Evolutionary conservation across 2,113 vertebrate genomes (phyloP), one percentile per base, ranked within the genome.

Genomic region (Tenebrosternarchus preto): DNA sequence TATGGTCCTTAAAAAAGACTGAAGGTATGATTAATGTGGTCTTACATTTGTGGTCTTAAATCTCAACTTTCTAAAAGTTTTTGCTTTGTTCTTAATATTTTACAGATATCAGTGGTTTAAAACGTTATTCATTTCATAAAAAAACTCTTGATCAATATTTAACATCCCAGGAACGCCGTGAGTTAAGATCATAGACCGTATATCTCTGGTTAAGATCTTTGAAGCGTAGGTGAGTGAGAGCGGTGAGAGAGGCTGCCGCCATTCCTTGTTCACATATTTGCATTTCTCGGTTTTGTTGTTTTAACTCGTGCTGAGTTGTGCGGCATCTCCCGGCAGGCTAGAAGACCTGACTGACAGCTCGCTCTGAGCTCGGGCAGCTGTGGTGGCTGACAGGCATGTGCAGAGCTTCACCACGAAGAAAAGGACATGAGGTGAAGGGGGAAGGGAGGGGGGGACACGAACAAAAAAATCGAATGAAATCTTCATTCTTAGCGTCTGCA

Each of bases 201-300:
- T 6, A 36, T 4, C 33, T 36, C 33, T n/a, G n/a, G n/a, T n/a
- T n/a, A n/a, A n/a, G n/a, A n/a, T n/a, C n/a, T n/a, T 50, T 9
- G 12, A 12, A 2, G 43, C 9, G 20, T 2, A 36, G 60, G 24
- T 25, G 17, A 61, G n/a, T 19, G 12, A 33, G 25, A 60, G 53
- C n/a, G 12, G 16, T 15, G 53, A 81, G 46, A n/a, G 50, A 67
- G 27, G 86, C 76, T 76, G 77, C 27, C 73, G 64, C 71, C 11
- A 70, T 75, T 85, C 81, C 80, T 86, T 63, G 56, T 77, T 72
- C 77, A 75, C 81, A 88, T 67, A 81, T 90, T 90, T 86, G 89
- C 86, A 88, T 92, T 88, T 89, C 66, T 86, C 31, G 67, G 84
- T 80, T 84, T 83, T 91, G 91, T 91, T 92, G 83, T 91, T 92